Base-by-base conservation (phyloP, 2,797 vertebrate species). In the Morelia viridis region DNA sequence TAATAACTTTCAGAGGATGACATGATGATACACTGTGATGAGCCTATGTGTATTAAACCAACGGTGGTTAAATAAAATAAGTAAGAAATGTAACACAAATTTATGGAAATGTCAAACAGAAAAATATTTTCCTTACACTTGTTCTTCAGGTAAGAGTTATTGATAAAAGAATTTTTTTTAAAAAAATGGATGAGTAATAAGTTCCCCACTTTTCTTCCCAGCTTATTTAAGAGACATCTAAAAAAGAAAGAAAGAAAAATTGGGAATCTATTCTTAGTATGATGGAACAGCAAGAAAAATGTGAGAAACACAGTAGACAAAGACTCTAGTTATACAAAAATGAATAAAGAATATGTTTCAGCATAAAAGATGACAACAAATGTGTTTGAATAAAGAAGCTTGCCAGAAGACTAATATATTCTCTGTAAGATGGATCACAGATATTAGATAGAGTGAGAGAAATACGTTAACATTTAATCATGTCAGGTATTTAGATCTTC, bases 331-430 rank as follows among this genome's bases (percentile, higher is more conserved):
- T n/a, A 83, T 62, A 58, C 88, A 53, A 88, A 46, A 53, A 65
- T 57, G 24, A 31, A 83, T 84, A 88, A 56, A 62, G 62, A 57
- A 84, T 92, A 60, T 83, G 24, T 64, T 84, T 56, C 6, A 9
- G 13, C 71, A 88, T 13, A 46, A 64, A 65, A 61, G n/a, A 10
- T 92, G 58, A 88, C n/a, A 83, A 80, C 13, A 31, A 60, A 56
- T 56, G 28, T 62, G 58, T 83, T 88, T 88, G 68, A 88, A 50
- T 41, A 56, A 84, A 56, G 58, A 58, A 68, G 22, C 83, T n/a
- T 86, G 85, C 50, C 35, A 87, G 71, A 92, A 53, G 46, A 88
- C 28, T 61, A 83, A 88, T 80, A 62, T 57, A 89, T 84, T 84
- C 60, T 84, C 22, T 92, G 86, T 12, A 62, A 84, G 12, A 83